Conservation (phyloP, 2,113 vertebrate genomes). For the Pachyramphus minor region DNA sequence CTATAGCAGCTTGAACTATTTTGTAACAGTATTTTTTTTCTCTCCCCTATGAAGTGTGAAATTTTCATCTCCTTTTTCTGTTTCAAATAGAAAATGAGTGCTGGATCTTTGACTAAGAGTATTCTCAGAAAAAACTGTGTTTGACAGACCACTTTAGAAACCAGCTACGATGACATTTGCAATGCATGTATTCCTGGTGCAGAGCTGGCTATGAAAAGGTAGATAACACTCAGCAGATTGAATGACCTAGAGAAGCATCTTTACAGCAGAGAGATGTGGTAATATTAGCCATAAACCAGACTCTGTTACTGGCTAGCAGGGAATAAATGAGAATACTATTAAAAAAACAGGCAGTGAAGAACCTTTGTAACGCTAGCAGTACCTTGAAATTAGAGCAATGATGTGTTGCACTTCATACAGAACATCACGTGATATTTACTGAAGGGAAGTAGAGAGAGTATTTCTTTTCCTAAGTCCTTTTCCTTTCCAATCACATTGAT, state of each 20-base stretch:
- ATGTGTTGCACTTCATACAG: not conserved
- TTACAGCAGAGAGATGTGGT: not conserved
- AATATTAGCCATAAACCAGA: not conserved
- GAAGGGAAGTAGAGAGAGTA: not conserved
- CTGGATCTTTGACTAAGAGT: not conserved
- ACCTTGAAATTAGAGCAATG: not conserved
- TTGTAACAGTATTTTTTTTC: not conserved
- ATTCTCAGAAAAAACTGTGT: not conserved
- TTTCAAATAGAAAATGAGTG: constrained; percentile 11
- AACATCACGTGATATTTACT: not conserved
- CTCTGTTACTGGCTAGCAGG: constrained; percentile 1
- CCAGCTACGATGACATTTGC: constrained; percentile 9
- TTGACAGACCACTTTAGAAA: constrained; percentile 31
- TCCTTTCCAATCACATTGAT: not conserved
- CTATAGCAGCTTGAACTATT: not conserved
- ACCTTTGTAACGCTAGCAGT: not conserved
- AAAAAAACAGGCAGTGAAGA: not conserved
- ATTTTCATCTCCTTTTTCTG: not conserved
- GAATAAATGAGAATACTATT: not conserved
- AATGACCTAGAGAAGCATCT: constrained; percentile 7
- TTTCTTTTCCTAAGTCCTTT: not conserved
- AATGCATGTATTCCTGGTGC: constrained; percentile 13
- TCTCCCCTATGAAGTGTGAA: not conserved
- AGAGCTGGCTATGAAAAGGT: not conserved
- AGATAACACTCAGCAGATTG: constrained; percentile 7